These are phyloP conservation scores for Crypturellus undulatus DNA, from an alignment of 2,113 vertebrate genomes.

Conservation along the genomic window DNA sequence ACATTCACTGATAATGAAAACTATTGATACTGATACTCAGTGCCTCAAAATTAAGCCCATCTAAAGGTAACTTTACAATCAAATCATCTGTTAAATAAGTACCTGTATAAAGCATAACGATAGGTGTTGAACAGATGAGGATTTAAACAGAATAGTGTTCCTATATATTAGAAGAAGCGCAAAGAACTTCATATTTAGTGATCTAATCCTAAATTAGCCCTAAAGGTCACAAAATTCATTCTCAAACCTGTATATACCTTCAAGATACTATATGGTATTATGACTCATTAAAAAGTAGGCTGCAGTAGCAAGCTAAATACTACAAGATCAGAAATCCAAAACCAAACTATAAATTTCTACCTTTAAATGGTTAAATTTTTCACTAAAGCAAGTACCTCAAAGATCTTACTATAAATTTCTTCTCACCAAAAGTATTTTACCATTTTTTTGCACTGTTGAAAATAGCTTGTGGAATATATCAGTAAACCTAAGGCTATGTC, in stretches of 20 bases:
- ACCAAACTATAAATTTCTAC: neutral
- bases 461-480: neutral
- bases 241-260: neutral
- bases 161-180: neutral
- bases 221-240: neutral
- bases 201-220: neutral
- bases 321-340: neutral
- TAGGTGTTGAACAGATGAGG: neutral
- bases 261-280: neutral
- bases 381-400: neutral
- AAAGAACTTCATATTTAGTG: neutral
- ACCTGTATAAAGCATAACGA: neutral
- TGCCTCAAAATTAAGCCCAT: neutral
- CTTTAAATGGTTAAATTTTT: neutral
- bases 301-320: neutral
- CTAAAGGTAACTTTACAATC: neutral
- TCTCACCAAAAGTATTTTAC: neutral
- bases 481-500: neutral
- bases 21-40: neutral
- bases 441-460: neutral
- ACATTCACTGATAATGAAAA: neutral
- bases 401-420: neutral
- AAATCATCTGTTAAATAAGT: neutral
- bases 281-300: neutral
- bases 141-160: neutral